Base-by-base conservation (phyloP, 2,113 vertebrate species). In the Cryptomyrus ogoouensis region DNA sequence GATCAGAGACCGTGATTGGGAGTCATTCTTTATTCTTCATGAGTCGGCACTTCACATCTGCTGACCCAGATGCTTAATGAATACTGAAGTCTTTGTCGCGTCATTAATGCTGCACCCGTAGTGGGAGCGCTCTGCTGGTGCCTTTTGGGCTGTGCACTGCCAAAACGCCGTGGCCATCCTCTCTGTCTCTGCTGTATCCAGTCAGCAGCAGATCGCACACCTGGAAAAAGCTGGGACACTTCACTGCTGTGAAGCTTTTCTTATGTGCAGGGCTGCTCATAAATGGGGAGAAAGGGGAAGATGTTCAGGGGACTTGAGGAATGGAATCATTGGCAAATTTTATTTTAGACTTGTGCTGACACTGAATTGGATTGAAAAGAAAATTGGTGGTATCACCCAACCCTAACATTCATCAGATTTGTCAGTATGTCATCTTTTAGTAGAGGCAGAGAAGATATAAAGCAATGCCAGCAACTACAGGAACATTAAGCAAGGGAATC, bases 11-110 rank as follows among this genome's bases (percentile, higher is more conserved):
- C 95, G 95, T 96, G 96, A 96, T 96, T 95, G 96, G 95, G 94
- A 95, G 95, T 95, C 92, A 95, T 96, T 95, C 95, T 95, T 95
- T 95, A 95, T 94, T 95, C 94, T 95, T 95, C 96, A 96, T 95
- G 95, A 49, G 47, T 49, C 47, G 47, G 9, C 47, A 94, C 94
- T 93, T 93, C 96, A 96, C 96, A 97, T 96, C 96, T 97, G 96
- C 91, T 93, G 87, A 92, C 92, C 94, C 96, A 97, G 96, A 95
- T 97, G 96, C 92, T 94, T 95, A 95, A 96, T 95, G 95, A 96
- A 96, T 96, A 95, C 94, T 94, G 93, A 93, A 89, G 92, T 94
- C 93, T 94, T 94, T 94, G 95, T 95, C 93, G 94, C 94, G 94
- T 95, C 94, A 96, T 95, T 96, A 97, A 96, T 95, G 95, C 94